Percentiles rank a stretch among this genome's conserved stretches.
phyloP scores from a whole-genome alignment of 2,113 vertebrate genomes.

The Grus americana region DNA sequence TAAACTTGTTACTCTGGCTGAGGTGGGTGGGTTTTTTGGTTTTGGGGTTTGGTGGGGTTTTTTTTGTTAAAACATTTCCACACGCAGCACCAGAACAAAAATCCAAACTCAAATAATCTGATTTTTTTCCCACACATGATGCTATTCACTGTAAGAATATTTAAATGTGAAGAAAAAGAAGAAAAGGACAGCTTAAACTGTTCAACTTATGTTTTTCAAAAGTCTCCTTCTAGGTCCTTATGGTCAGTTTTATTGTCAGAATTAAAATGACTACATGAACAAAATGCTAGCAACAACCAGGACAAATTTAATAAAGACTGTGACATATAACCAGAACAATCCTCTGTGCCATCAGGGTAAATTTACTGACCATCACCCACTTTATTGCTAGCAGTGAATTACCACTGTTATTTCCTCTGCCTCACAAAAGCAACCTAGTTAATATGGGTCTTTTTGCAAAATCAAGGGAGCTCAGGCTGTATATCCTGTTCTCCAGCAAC shows the following conservation, averaged over 20 bases:
- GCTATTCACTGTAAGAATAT: neutral
- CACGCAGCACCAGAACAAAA: neutral
- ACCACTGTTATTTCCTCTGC: neutral
- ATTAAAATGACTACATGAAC: neutral
- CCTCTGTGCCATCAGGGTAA: neutral
- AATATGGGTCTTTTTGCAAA: neutral
- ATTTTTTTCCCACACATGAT: neutral
- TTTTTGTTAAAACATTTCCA: neutral
- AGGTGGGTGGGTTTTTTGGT: neutral
- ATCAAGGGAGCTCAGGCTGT: neutral
- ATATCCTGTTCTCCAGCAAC: neutral
- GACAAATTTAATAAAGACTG: slow-evolving; percentile 19
- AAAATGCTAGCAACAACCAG: neutral
- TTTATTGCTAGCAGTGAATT: neutral
- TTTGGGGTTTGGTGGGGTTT: neutral
- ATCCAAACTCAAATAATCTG: neutral
- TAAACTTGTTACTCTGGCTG: neutral
- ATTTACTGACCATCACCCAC: neutral
- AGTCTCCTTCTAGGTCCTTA: neutral
- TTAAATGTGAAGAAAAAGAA: neutral
- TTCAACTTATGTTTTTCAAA: neutral
- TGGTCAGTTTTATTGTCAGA: neutral
- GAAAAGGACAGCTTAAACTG: neutral
- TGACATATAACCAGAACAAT: slow-evolving; percentile 17
- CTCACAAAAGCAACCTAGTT: neutral